Percentiles rank a stretch among this genome's conserved stretches.
phyloP scores from a whole-genome alignment of 2,888 invertebrate genomes.

The Drosophila meridiana region DNA sequence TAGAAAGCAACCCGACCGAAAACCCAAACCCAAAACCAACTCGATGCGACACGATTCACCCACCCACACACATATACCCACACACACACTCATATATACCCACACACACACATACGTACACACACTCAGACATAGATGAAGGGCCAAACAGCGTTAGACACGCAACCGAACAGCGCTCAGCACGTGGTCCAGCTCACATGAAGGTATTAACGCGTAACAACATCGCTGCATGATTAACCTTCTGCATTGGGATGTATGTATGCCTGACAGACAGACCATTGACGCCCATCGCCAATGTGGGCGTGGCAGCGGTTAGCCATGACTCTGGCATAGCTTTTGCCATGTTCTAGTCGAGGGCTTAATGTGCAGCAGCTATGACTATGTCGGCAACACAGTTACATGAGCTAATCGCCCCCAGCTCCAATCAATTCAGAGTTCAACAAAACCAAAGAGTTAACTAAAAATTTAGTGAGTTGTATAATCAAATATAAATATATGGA shows the following conservation, averaged over 20 bases:
- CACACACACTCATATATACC: background rate
- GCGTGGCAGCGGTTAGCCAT: conserved; percentile 49
- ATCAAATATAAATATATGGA: background rate
- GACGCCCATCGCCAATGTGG: conserved; percentile 13
- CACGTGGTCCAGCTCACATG: conserved; percentile 85
- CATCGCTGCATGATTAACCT: conserved; percentile 84
- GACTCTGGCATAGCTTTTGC: conserved; percentile 57
- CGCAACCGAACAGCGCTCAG: conserved; percentile 61
- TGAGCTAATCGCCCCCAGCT: conserved; percentile 32
- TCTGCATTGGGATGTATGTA: conserved; percentile 47
- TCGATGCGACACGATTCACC: conserved; percentile 29
- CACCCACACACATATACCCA: conserved; percentile 11
- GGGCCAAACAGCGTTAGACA: conserved; percentile 61
- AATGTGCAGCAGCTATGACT: conserved; percentile 20
- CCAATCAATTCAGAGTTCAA: background rate
- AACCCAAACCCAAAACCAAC: conserved; percentile 28
- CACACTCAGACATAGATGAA: conserved; percentile 8
- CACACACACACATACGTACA: conserved; percentile 1
- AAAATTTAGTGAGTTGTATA: background rate
- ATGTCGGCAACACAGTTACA: conserved; percentile 24
- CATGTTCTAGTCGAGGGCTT: conserved; percentile 46
- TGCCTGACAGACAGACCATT: conserved; percentile 1
- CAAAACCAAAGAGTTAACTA: too few relatives aligned
- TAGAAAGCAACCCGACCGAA: conserved; percentile 28
- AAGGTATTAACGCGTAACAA: conserved; percentile 85